Base-by-base conservation (phyloP, 92 coral and sea anemone genomes). In the Epizoanthus stellaris region DNA sequence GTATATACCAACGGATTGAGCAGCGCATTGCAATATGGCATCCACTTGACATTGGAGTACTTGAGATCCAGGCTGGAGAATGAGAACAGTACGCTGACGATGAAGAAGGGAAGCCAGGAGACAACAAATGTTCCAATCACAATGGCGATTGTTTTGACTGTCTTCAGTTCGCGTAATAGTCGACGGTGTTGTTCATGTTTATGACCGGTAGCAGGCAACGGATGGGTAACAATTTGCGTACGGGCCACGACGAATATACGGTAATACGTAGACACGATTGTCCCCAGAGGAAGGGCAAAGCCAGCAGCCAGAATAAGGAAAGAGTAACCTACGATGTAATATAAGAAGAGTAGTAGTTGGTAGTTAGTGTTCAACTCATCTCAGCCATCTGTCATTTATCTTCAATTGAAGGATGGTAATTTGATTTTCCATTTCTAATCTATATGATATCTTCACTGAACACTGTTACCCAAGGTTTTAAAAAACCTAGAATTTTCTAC, bases 71-170 rank as follows among this genome's bases (percentile, higher is more conserved):
- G 15, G 5, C 16, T 9, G 6, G 19, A 0, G 59, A 38, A 81
- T 1, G 57, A n/a, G 30, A 63, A 66, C 6, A 81, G 21, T 14
- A 81, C 59, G 21, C 15, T 64, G 34, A 81, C 4, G 30, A 81
- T 71, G 49, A 81, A 81, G 76, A 81, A 81, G 7, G 85, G 85
- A 23, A 81, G 34, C 85, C 85, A 81, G 61, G 43, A 81, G 5
- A 81, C 1, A 23, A 19, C 5, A 39, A 64, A 81, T 38, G 76
- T 66, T 45, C 76, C 85, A 45, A 81, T 23, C 15, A 81, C 75
- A 20, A 67, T 42, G n/a, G 85, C 85, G n/a, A 81, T 81, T 3
- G 85, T 81, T 71, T 81, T 81, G 23, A 57, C 74, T n/a, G 85
- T 57, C 68, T 81, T 81, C 39, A 81, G 5, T 25, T 81, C 85